Conservation (phyloP, 1,140 invertebrate genomes). For the Plectrocnemia conspersa region DNA sequence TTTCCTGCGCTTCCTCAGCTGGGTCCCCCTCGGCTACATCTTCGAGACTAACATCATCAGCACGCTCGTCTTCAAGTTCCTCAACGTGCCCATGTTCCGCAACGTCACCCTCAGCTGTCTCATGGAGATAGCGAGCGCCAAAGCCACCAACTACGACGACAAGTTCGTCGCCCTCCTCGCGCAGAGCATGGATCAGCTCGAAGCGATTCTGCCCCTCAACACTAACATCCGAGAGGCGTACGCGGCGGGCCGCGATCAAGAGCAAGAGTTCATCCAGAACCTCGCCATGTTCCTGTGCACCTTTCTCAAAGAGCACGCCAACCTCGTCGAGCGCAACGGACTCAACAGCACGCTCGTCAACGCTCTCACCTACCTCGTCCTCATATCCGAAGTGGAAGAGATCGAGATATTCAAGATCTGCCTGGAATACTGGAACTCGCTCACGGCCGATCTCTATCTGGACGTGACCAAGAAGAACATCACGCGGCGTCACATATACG, state of each 20-base stretch:
- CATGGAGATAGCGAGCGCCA: constrained; percentile 94
- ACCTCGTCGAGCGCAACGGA: constrained; percentile 76
- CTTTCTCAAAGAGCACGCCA: constrained; percentile 93
- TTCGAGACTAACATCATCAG: constrained; percentile 98
- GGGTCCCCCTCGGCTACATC: constrained; percentile 99
- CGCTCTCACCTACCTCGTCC: constrained; percentile 88
- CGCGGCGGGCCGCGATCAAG: constrained; percentile 86
- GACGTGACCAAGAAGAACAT: constrained; percentile 43
- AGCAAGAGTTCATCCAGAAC: constrained; percentile 99
- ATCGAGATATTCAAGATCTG: constrained; percentile 99
- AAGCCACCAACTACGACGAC: constrained; percentile 84
- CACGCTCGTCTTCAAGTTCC: constrained; percentile 94
- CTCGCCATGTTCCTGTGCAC: constrained; percentile 96
- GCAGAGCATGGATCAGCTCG: constrained; percentile 86
- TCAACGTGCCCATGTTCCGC: constrained; percentile 95
- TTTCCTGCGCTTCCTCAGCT: constrained; percentile 93
- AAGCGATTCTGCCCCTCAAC: constrained; percentile 83
- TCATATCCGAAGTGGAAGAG: constrained; percentile 98
- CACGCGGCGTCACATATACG: constrained; percentile 66
- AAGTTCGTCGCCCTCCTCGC: constrained; percentile 85
- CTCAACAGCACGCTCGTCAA: constrained; percentile 68
- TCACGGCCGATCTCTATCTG: constrained; percentile 85
- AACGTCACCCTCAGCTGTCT: constrained; percentile 98
- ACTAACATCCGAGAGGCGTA: constrained; percentile 94
- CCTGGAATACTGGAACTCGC: constrained; percentile 96